These are phyloP conservation scores for Alauda arvensis DNA, from an alignment of 2,797 vertebrate genomes.

Conservation along the genomic window DNA sequence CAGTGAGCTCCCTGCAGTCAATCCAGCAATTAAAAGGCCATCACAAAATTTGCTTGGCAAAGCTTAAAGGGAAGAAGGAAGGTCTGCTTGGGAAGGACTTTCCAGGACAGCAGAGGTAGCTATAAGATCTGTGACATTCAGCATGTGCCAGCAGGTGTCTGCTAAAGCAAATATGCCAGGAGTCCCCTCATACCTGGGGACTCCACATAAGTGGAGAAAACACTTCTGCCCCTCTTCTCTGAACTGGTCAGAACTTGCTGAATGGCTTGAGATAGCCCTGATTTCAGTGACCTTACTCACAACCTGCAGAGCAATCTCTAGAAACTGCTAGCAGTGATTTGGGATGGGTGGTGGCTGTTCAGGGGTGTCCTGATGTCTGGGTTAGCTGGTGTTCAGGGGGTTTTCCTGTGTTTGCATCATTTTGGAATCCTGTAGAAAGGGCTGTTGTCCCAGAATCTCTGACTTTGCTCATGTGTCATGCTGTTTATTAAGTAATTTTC, in stretches of 20 bases:
- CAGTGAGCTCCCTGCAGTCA: background rate
- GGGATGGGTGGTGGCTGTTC: background rate
- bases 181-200: background rate
- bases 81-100: background rate
- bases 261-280: background rate
- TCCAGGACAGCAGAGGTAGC: background rate
- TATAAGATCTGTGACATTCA: background rate
- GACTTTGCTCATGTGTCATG: background rate
- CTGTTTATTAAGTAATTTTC: slow-evolving; percentile 6
- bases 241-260: background rate
- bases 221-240: background rate
- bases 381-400: background rate
- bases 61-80: background rate
- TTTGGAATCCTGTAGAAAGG: background rate
- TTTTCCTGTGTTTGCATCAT: background rate
- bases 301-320: background rate
- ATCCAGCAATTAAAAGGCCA: background rate
- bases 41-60: background rate
- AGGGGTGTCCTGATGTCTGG: background rate
- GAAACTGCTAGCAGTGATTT: background rate
- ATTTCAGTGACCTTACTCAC: background rate
- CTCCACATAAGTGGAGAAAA: too few relatives aligned
- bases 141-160: background rate
- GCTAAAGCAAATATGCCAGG: background rate
- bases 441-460: background rate